Evolutionary conservation across 2,888 invertebrate genomes (phyloP).

Genomic region (Apotomis capreana): DNA sequence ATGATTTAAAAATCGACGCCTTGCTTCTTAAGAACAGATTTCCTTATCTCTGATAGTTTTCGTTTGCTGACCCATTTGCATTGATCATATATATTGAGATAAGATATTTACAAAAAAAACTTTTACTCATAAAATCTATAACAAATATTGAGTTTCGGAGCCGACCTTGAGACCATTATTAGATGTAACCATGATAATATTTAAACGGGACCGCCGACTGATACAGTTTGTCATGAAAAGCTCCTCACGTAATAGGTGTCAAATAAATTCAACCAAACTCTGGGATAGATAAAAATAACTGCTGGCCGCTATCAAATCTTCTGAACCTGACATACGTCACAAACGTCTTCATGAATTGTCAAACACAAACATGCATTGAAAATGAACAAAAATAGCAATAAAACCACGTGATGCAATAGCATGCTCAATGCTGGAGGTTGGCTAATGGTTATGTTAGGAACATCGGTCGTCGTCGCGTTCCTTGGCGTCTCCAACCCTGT

Average conservation of each 20-base stretch:
- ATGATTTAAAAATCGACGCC: no score
- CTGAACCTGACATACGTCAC: constrained; percentile 39
- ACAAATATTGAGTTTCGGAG: neutral
- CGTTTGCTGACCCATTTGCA: no score
- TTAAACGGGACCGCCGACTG: constrained; percentile 9
- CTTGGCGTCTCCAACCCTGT: constrained; percentile 70
- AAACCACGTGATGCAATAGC: constrained; percentile 47
- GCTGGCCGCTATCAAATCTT: constrained; percentile 31
- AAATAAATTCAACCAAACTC: constrained; percentile 39
- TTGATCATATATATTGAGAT: no score
- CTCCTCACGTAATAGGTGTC: constrained; percentile 36
- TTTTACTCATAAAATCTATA: neutral
- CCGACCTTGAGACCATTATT: constrained; percentile 20
- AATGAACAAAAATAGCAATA: constrained; percentile 49
- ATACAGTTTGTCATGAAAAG: constrained; percentile 31
- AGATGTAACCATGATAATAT: constrained; percentile 14
- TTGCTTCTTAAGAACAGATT: no score
- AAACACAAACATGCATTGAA: constrained; percentile 35
- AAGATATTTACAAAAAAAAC: no score
- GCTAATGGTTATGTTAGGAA: constrained; percentile 68
- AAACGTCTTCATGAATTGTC: constrained; percentile 28
- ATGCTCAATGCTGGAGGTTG: constrained; percentile 62
- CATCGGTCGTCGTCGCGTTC: constrained; percentile 67
- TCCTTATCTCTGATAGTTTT: no score
- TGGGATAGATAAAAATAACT: constrained; percentile 29